A percentile compares a stretch with the other conserved stretches of the same genome.
Conservation (phyloP, 2,797 vertebrate genomes). For the Cirrhinus molitorella region DNA sequence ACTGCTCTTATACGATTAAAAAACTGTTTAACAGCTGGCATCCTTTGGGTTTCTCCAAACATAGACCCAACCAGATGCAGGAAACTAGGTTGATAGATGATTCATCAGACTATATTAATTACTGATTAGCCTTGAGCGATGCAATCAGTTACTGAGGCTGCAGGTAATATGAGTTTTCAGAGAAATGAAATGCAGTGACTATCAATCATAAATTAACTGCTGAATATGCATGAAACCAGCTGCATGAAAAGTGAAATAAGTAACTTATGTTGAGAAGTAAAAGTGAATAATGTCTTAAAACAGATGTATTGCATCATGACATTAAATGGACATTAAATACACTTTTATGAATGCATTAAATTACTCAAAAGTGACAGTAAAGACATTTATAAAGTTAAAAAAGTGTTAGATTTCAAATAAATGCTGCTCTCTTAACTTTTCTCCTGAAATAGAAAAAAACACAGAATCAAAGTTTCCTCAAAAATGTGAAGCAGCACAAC, state of each 20-base stretch:
- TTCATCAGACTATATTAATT: neutral
- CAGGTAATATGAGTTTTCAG: neutral
- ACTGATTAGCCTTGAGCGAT: neutral
- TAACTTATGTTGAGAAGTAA: neutral
- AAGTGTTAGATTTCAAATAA: no score
- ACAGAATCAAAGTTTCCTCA: no score
- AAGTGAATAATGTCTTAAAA: neutral
- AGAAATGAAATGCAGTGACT: neutral
- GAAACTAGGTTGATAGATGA: neutral
- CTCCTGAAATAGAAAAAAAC: no score
- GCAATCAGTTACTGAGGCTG: neutral
- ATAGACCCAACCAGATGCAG: neutral
- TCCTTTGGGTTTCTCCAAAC: neutral
- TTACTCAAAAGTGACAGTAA: no score
- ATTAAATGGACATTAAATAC: no score
- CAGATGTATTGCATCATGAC: neutral
- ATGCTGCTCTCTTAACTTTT: no score
- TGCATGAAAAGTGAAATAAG: neutral
- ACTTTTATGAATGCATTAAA: no score
- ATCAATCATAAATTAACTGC: neutral
- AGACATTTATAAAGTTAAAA: no score
- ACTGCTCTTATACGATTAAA: conserved; percentile 4
- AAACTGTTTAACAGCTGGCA: conserved; percentile 3
- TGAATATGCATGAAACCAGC: conserved; percentile 7
- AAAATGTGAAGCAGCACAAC: no score